Evolutionary conservation across 2,888 invertebrate species (phyloP), one percentile per base, ranked within the genome.

Genomic region (Oscheius myriophilus): DNA sequence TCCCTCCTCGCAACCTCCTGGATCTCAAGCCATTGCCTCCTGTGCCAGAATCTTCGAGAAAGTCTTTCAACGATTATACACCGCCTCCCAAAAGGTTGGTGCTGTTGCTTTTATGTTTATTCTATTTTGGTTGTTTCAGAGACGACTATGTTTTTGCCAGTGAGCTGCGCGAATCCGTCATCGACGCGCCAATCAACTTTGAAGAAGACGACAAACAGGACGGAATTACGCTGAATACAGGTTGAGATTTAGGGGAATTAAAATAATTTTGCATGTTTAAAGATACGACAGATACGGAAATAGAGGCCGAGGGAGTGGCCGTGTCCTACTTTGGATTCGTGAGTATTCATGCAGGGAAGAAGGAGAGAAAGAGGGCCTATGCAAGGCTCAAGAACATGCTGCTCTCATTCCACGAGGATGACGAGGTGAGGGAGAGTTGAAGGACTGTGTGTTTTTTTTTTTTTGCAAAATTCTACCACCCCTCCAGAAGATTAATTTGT

Each of bases 321-420:
- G 63, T 68, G 16, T 62, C 62, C 54, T 68, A 54, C 46, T 68
- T 68, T 26, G 68, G 68, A 9, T 63, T 49, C 18, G 63, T 68
- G 7, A 11, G 6, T 2, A 62, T 68, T 21, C 68, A 68, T 25
- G 41, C 55, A 18, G 68, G 68, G 14, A 68, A 68, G 55, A 68
- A 68, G 49, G 68, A 68, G 18, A 68, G 46, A 49, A 68, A 68
- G 41, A 41, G 71, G 6, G 52, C 70, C 0, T 72, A 73, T 42
- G 69, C 73, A 12, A 64, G 78, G 14, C 71, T 84, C 18, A 73
- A 78, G n/a, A 70, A 75, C 65, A 77, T 80, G 70, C 73, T 79
- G 58, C 59, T 84, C 41, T 70, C 75, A 12, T 81, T 84, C 66
- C 75, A 75, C 51, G 72, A 80, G 21, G 78, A 80, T 49, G 82